Conservation (phyloP, 2,113 vertebrate species). For the Scomber colias region DNA sequence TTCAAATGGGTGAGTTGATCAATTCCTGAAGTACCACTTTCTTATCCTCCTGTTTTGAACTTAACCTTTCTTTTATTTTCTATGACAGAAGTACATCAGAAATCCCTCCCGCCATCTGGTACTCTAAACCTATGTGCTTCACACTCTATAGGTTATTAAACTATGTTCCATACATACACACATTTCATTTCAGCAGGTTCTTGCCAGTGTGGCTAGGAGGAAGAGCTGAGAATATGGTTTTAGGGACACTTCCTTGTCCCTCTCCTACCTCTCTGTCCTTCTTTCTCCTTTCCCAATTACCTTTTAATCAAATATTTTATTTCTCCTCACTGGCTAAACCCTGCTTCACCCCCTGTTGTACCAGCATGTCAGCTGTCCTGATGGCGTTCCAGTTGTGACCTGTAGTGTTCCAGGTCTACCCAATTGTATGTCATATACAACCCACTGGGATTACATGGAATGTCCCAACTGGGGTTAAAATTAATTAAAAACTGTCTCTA, state of each 20-base stretch:
- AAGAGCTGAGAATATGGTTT: conserved; percentile 14
- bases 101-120: background rate
- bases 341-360: conserved; percentile 18
- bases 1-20: background rate
- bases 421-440: background rate
- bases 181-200: conserved; percentile 60
- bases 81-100: conserved; percentile 2
- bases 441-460: background rate
- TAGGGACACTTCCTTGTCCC: background rate
- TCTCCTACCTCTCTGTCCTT: background rate
- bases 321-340: conserved; percentile 26
- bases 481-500: background rate
- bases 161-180: background rate
- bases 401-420: background rate
- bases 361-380: conserved; percentile 14
- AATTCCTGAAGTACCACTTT: conserved; percentile 4
- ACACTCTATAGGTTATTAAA: conserved; percentile 4
- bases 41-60: background rate
- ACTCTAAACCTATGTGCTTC: background rate
- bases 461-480: background rate
- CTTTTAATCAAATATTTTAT: conserved; percentile 22
- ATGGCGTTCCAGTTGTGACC: background rate
- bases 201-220: conserved; percentile 15
- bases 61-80: conserved; percentile 30
- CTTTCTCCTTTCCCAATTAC: conserved; percentile 10